A percentile compares a stretch with the other conserved stretches of the same genome.
Evolutionary conservation across 2,797 vertebrate species (phyloP).

Genomic region (Sebastes itinus): DNA sequence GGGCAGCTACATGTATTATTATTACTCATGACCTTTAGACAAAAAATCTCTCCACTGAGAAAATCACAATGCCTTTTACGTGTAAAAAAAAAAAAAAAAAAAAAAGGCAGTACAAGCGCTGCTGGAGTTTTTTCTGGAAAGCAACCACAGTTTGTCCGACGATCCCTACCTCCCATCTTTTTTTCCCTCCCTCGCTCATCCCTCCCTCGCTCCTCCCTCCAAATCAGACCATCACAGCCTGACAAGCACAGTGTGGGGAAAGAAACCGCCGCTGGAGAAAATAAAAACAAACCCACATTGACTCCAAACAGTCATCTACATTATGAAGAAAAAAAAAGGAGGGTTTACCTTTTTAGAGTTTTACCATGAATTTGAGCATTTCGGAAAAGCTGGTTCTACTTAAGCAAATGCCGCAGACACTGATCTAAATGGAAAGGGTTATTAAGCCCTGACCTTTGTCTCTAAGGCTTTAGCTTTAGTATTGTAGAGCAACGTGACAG

Average conservation of each 20-base stretch:
- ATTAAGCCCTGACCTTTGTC: slow-evolving; percentile 26
- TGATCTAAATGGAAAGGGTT: background rate
- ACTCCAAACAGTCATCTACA: slow-evolving; percentile 52
- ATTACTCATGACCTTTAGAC: slow-evolving; percentile 69
- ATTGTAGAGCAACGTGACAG: background rate
- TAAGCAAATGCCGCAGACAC: slow-evolving; percentile 19
- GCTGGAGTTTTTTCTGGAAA: slow-evolving; percentile 70
- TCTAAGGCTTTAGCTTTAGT: slow-evolving; percentile 49
- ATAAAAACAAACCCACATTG: slow-evolving; percentile 16
- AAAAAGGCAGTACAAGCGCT: slow-evolving; percentile 65
- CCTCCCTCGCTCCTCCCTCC: slow-evolving; percentile 24
- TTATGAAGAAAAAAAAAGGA: slow-evolving; percentile 48
- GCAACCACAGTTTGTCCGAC: slow-evolving; percentile 75
- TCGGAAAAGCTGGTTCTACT: slow-evolving; percentile 15
- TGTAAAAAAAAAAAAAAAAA: slow-evolving; percentile 50
- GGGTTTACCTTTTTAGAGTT: slow-evolving; percentile 37
- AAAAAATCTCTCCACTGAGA: slow-evolving; percentile 71
- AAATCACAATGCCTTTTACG: slow-evolving; percentile 83
- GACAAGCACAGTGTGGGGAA: slow-evolving; percentile 75
- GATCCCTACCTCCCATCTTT: slow-evolving; percentile 62
- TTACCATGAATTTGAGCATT: slow-evolving; percentile 4
- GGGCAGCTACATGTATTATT: slow-evolving; percentile 84
- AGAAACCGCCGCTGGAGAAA: slow-evolving; percentile 50
- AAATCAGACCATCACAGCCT: slow-evolving; percentile 66
- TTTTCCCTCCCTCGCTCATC: slow-evolving; percentile 2